Conservation (phyloP, 2,113 vertebrate species). For the Neogale vison region DNA sequence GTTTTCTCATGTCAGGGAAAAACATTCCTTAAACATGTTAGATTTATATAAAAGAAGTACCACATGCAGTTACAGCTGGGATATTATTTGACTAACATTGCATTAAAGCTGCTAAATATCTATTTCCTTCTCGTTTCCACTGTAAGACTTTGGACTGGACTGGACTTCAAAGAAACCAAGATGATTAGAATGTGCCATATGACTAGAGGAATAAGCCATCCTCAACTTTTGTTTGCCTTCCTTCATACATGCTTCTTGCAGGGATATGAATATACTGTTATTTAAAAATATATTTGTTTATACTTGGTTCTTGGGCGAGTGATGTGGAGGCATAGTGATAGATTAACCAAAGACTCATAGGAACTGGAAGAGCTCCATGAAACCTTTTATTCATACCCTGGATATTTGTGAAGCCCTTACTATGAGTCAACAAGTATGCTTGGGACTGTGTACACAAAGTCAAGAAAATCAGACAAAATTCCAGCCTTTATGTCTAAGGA, state of each 20-base stretch:
- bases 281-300: neutral
- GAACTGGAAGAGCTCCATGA: neutral
- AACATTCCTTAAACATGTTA: conserved; percentile 37
- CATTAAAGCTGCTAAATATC: conserved; percentile 54
- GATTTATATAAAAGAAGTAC: conserved; percentile 32
- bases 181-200: conserved; percentile 43
- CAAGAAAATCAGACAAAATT: conserved; percentile 18
- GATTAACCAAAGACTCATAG: neutral
- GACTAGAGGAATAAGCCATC: conserved; percentile 26
- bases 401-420: neutral
- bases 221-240: conserved; percentile 49
- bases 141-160: conserved; percentile 34
- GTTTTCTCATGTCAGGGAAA: conserved; percentile 33
- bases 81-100: conserved; percentile 45
- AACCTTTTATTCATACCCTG: neutral
- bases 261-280: neutral
- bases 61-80: neutral
- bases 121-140: conserved; percentile 27
- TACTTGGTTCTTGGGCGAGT: neutral
- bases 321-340: neutral
- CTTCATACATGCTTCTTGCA: neutral
- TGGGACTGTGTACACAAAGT: neutral
- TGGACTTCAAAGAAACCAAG: conserved; percentile 10
- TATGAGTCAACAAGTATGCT: neutral
- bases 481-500: conserved; percentile 6